Evolutionary conservation across 2,888 invertebrate genomes (phyloP).

Genomic region (Caenorhabditis sp.): DNA sequence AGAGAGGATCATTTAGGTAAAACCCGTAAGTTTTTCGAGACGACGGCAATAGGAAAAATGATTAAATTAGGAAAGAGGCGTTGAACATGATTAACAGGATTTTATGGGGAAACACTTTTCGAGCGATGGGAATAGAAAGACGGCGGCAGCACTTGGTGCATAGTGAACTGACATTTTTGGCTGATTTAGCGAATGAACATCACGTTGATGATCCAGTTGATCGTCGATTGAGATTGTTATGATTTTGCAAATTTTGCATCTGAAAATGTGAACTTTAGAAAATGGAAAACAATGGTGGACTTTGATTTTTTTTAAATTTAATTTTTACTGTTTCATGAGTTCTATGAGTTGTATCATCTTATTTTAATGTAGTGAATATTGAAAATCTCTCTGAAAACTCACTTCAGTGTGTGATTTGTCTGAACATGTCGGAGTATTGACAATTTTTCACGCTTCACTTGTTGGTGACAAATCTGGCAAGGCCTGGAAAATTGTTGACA

Average conservation of each 20-base stretch:
- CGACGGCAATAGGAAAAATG: not conserved
- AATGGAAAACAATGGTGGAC: too few species aligned
- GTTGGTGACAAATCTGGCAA: not conserved
- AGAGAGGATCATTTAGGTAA: not conserved
- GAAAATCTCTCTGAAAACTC: too few species aligned
- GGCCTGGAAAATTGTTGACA: not conserved
- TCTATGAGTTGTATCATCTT: too few species aligned
- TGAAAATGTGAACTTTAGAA: too few species aligned
- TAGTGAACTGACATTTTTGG: slow-evolving; percentile 45
- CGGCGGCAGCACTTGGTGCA: slow-evolving; percentile 45
- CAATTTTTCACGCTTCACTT: slow-evolving; percentile 9
- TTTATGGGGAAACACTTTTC: slow-evolving; percentile 33
- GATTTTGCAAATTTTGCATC: slow-evolving; percentile 48
- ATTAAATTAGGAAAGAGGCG: not conserved
- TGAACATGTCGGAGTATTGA: slow-evolving; percentile 35
- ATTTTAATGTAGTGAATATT: too few species aligned
- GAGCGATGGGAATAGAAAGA: slow-evolving; percentile 33
- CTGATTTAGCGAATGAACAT: slow-evolving; percentile 21
- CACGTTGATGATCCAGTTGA: slow-evolving; percentile 27
- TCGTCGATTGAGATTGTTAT: slow-evolving; percentile 28
- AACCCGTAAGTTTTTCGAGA: not conserved
- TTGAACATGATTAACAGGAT: not conserved
- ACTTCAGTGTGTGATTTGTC: slow-evolving; percentile 33
- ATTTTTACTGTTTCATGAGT: not conserved
- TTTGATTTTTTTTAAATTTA: not conserved